A percentile compares a stretch with the other conserved stretches of the same genome.
Evolutionary conservation across 2,888 invertebrate genomes (phyloP).

Genomic region (Cybosia mesomella): DNA sequence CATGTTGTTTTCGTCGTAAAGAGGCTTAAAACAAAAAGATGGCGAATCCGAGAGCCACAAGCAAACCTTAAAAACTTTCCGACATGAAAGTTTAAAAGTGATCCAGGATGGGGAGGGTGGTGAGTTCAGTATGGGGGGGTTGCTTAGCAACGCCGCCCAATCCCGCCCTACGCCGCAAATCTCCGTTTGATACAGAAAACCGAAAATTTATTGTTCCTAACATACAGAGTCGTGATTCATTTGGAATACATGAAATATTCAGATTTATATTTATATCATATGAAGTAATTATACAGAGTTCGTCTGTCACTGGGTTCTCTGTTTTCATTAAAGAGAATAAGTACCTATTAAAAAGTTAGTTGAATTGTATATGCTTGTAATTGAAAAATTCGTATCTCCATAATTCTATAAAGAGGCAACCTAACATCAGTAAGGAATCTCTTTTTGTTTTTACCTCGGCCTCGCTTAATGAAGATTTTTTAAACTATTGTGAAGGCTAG

Average conservation of each 20-base stretch:
- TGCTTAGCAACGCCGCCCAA: slow-evolving; percentile 79
- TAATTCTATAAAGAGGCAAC: neutral
- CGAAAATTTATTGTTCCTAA: slow-evolving; percentile 80
- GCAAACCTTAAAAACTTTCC: slow-evolving; percentile 86
- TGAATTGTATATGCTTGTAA: neutral
- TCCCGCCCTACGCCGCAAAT: slow-evolving; percentile 79
- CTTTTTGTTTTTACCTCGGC: neutral
- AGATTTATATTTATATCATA: no score
- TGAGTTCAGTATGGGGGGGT: slow-evolving; percentile 58
- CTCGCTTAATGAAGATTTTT: no score
- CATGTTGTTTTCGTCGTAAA: slow-evolving; percentile 67
- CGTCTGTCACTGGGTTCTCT: neutral
- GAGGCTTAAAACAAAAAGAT: slow-evolving; percentile 80
- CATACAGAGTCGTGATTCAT: slow-evolving; percentile 63
- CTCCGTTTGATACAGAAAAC: slow-evolving; percentile 80
- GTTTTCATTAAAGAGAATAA: neutral
- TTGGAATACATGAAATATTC: slow-evolving; percentile 31
- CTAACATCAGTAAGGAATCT: neutral
- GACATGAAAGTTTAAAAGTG: slow-evolving; percentile 87
- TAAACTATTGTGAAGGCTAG: no score
- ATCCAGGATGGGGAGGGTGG: slow-evolving; percentile 66
- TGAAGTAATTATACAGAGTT: neutral
- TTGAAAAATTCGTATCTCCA: neutral
- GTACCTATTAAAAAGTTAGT: neutral
- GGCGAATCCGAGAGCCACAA: slow-evolving; percentile 80